Base-by-base conservation (phyloP, 2,888 invertebrate species). In the Tipula unca region DNA sequence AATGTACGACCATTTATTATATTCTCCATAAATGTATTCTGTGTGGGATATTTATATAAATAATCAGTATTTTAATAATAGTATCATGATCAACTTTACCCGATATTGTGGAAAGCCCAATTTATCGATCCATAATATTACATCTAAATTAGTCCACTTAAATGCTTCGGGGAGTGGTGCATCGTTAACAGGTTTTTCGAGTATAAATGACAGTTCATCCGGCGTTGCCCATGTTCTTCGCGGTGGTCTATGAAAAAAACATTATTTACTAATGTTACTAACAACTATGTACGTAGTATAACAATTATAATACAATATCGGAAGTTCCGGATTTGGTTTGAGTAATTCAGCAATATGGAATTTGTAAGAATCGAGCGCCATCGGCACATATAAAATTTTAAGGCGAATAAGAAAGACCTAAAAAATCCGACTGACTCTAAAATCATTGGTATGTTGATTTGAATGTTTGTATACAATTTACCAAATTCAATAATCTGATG, bases 61-160 rank as follows among this genome's bases (percentile, higher is more conserved):
- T n/a, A n/a, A n/a, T n/a, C n/a, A n/a, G n/a, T 29, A 35, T 83
- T 5, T 82, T 82, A 42, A 32, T 32, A 32, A 32, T 32, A 6
- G 1, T 84, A 82, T 10, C 48, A 54, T 39, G 36, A 20, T 85
- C 6, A 32, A 32, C 0, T 3, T 85, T 87, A 93, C 93, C 89
- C 88, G 91, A 87, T 93, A 94, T 85, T 92, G 90, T 0, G 92
- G 92, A 13, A 92, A 89, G 0, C 92, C 92, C 0, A 93, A 89
- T 0, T 88, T 89, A 0, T 89, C 87, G 87, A 93, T 89, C 93
- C 93, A 93, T 1, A 89, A 87, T 0, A 90, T 91, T 0, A 93
- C 92, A 0, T 92, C 90, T 0, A 89, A 88, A 10, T 88, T 90
- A 0, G 87, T 89, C 94, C 93, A 94, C 0, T 88, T 85, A 39